These are phyloP conservation scores for Steinernema scapterisci DNA, from an alignment of 2,888 invertebrate species.

Conservation along the genomic window DNA sequence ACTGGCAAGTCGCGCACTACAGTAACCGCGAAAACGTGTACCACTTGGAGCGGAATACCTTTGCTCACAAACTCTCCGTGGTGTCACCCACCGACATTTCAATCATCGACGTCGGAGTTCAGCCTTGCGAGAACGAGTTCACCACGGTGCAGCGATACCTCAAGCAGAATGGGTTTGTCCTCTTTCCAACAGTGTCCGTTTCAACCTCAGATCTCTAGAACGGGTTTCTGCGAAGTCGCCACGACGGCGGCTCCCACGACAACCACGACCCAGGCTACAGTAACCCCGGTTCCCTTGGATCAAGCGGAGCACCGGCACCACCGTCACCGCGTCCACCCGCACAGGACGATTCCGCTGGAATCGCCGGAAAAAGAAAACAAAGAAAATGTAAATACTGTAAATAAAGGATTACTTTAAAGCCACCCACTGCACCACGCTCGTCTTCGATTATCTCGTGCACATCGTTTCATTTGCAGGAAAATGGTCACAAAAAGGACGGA, in stretches of 20 bases:
- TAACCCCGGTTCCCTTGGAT: not conserved
- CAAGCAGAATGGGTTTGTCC: not conserved
- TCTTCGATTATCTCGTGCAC: not conserved
- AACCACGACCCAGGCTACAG: not conserved
- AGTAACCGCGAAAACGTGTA: constrained; percentile 30
- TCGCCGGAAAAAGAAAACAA: not conserved
- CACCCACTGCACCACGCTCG: constrained; percentile 26
- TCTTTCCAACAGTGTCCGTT: not conserved
- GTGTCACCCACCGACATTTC: constrained; percentile 18
- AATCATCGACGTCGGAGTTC: constrained; percentile 18
- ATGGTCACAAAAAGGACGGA: not conserved
- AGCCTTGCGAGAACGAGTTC: constrained; percentile 20
- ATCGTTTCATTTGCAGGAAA: not conserved
- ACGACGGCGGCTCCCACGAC: constrained; percentile 4
- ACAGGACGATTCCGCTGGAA: constrained; percentile 7
- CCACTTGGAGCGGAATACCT: constrained; percentile 1
- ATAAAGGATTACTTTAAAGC: constrained; percentile 24
- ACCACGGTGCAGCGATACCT: not conserved
- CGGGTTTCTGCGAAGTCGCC: not conserved
- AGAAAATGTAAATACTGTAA: constrained; percentile 31
- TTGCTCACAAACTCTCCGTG: constrained; percentile 14
- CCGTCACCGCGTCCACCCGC: constrained; percentile 23
- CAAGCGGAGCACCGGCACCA: constrained; percentile 1
- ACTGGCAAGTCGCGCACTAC: constrained; percentile 24
- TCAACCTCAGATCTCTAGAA: not conserved